Percentiles rank a stretch among this genome's conserved stretches.
phyloP scores from a whole-genome alignment of 2,797 vertebrate genomes.

The Acestrorhynchus altus region DNA sequence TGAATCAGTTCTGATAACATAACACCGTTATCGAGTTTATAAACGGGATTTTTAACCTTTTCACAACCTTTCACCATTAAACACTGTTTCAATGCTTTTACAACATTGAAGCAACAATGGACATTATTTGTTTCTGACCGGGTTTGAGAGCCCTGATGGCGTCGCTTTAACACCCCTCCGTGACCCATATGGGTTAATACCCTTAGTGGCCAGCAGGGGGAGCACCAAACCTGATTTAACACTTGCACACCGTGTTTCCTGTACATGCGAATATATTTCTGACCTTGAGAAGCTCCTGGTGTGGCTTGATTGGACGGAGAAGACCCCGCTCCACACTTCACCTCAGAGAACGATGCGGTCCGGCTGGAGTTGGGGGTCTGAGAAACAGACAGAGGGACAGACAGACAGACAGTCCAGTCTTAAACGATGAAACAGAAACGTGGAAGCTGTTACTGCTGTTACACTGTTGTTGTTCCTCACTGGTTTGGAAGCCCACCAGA shows the following conservation, averaged over 20 bases:
- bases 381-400: not conserved
- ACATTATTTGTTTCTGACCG: too few species aligned
- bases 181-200: not conserved
- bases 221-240: conserved; percentile 13
- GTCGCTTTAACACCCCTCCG: too few species aligned
- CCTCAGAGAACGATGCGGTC: conserved; percentile 94
- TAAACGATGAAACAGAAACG: not conserved
- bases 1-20: too few species aligned
- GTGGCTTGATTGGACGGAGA: conserved; percentile 87
- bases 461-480: not conserved
- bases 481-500: not conserved
- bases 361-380: conserved; percentile 92
- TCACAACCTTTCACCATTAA: too few species aligned
- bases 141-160: too few species aligned
- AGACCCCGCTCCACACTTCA: conserved; percentile 77
- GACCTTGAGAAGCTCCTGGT: conserved; percentile 84
- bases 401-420: not conserved
- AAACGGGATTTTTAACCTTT: too few species aligned
- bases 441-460: not conserved
- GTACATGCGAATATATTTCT: not conserved
- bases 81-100: too few species aligned
- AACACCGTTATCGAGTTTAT: too few species aligned
- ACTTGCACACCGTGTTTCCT: not conserved
- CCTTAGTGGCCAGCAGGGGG: conserved; percentile 59
- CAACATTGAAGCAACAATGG: too few species aligned